These are phyloP conservation scores for Trematocara zebra DNA, from an alignment of 2,113 vertebrate genomes.

Conservation along the genomic window DNA sequence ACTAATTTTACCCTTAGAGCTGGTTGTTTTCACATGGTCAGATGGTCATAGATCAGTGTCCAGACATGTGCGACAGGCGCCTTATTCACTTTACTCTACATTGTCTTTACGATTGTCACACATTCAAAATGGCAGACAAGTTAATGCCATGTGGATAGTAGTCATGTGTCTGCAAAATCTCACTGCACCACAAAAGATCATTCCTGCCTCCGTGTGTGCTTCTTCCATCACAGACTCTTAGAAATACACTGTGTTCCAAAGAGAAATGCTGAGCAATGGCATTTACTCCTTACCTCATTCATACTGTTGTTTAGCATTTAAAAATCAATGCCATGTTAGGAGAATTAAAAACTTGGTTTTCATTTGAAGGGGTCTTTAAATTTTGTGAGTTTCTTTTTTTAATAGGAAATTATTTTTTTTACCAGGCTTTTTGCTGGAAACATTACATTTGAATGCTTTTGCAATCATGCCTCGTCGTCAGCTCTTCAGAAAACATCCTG, in stretches of 20 bases:
- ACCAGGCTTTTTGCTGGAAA: background rate
- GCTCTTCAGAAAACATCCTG: background rate
- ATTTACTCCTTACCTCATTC: background rate
- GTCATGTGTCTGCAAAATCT: background rate
- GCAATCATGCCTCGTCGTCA: constrained; percentile 1
- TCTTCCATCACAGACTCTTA: background rate
- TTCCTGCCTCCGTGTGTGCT: background rate
- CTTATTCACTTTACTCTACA: background rate
- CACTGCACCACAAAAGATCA: background rate
- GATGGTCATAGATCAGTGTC: background rate
- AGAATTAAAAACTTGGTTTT: background rate
- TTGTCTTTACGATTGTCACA: background rate
- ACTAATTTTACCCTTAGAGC: background rate
- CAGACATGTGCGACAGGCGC: background rate
- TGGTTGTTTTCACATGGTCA: background rate
- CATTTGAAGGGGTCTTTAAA: background rate
- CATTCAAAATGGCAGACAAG: background rate
- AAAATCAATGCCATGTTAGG: background rate
- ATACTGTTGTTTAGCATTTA: background rate
- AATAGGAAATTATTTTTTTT: background rate
- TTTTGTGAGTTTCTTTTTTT: background rate
- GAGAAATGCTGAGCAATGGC: background rate
- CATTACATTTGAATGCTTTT: background rate
- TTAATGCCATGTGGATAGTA: background rate
- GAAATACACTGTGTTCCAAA: background rate